Base-by-base conservation (phyloP, 2,113 vertebrate genomes). In the Oenanthe oenanthe region DNA sequence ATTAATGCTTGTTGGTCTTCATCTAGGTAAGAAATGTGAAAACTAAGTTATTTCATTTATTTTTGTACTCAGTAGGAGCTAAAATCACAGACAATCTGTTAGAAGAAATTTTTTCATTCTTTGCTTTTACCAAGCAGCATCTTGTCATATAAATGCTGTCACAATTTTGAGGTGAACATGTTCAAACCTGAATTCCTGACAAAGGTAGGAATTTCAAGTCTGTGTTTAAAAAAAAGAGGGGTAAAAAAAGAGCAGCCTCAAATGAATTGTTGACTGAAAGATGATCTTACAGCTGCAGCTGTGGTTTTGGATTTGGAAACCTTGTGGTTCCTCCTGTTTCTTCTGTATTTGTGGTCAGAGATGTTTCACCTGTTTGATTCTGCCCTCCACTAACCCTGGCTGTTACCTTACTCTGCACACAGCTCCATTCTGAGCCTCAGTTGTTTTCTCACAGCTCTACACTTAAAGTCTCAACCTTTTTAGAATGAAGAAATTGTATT, bases 191-290 rank as follows among this genome's bases (percentile, higher is more conserved):
- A 76, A 38, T 77, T 77, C 48, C 68, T 89, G 58, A 61, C 17
- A 31, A 76, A 53, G 36, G 16, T 8, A 70, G 31, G 51, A 84
- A 83, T 92, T 86, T 87, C 12, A 61, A 61, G 8, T 15, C n/a
- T 50, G 5, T 1, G 0, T 53, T 72, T 65, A 13, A 48, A 81
- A 75, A 36, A 65, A 21, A 17, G 5, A 3, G 7, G 4, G 1
- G 4, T 21, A 6, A 31, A 57, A 60, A 79, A 31, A 36, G 9
- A 36, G 1, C 14, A 48, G 20, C 18, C 48, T 75, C 32, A 72
- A 70, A 68, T 42, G 54, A 42, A 21, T 34, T 38, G 21, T n/a
- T 82, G 71, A 70, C 31, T 85, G 53, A 87, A 91, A 60, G 25
- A 61, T 75, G 36, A 54, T 53, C 36, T 71, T 93, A 24, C 4